These are phyloP conservation scores for Morone saxatilis DNA, from an alignment of 2,113 vertebrate species.

Conservation along the genomic window DNA sequence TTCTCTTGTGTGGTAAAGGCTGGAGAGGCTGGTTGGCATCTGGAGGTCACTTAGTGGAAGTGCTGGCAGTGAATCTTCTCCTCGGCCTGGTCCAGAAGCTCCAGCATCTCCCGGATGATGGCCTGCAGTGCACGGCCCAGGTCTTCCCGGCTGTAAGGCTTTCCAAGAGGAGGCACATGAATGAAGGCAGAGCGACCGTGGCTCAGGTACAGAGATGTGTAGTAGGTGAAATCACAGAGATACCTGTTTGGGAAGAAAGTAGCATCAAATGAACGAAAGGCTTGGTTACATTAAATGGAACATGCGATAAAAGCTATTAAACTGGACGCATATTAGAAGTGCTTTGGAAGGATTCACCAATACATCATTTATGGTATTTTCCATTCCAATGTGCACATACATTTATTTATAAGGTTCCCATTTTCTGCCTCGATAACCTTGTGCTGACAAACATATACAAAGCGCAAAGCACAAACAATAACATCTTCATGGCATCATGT, in stretches of 20 bases:
- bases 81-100: constrained; percentile 85
- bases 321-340: not conserved
- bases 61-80: constrained; percentile 86
- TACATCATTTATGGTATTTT: too few species aligned
- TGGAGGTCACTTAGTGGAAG: constrained; percentile 83
- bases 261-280: not conserved
- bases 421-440: not conserved
- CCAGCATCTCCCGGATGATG: constrained; percentile 91
- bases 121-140: constrained; percentile 92
- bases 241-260: constrained; percentile 82
- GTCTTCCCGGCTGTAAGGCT: constrained; percentile 91
- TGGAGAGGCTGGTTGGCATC: constrained; percentile 62
- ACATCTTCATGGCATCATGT: not conserved
- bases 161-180: constrained; percentile 94
- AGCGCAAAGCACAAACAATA: too few species aligned
- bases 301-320: not conserved
- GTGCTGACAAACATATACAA: not conserved
- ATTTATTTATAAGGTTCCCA: too few species aligned
- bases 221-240: constrained; percentile 97
- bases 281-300: not conserved
- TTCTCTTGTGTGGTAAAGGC: constrained; percentile 61
- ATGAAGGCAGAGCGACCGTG: constrained; percentile 91
- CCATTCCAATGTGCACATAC: too few species aligned
- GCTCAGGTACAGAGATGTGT: constrained; percentile 93
- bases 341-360: too few species aligned